phyloP scores from a whole-genome alignment of 2,113 vertebrate genomes.

The Conger conger region DNA sequence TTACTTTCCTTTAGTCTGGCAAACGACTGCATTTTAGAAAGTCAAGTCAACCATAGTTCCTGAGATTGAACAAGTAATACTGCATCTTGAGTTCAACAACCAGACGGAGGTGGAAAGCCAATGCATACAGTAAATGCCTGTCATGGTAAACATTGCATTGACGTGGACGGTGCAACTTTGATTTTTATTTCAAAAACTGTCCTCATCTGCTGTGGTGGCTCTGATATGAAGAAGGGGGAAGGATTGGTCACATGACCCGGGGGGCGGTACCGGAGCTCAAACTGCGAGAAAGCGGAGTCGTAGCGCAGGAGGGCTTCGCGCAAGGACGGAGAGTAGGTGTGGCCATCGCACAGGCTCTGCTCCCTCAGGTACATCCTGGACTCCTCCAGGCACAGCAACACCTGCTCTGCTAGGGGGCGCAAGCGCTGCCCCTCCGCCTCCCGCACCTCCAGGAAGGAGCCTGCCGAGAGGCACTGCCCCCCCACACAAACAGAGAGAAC shows the following conservation, averaged over 20 bases:
- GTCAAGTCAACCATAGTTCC: neutral
- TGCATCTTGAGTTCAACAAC: no score
- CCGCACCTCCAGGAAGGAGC: conserved; percentile 65
- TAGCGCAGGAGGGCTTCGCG: conserved; percentile 59
- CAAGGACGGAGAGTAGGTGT: conserved; percentile 49
- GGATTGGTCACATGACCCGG: neutral
- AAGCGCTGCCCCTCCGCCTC: conserved; percentile 55
- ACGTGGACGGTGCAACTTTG: no score
- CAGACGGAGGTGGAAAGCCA: no score
- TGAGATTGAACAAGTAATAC: no score
- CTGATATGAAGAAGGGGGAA: no score
- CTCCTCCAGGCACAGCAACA: conserved; percentile 65
- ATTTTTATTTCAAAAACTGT: no score
- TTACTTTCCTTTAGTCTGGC: neutral
- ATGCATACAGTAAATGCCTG: no score
- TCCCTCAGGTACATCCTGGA: conserved; percentile 61
- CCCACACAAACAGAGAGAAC: fast-evolving
- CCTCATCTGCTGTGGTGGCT: no score
- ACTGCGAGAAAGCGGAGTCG: conserved; percentile 63
- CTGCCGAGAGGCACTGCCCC: conserved; percentile 65
- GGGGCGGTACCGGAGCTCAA: conserved; percentile 61
- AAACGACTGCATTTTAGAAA: neutral
- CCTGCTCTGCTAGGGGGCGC: conserved; percentile 61
- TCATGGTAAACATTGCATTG: no score
- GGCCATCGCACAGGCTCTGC: conserved; percentile 65